Evolutionary conservation across 2,113 vertebrate species (phyloP).

Genomic region (Rattus norvegicus): GRCr8 NC_086028.1:53605501-53606000

Average conservation of each 20-base stretch:
- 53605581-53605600: neutral
- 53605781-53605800: neutral
- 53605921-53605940: neutral
- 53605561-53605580: slow-evolving; percentile 70
- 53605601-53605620: neutral
- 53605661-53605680: neutral
- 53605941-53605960: neutral
- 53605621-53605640: neutral
- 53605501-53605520: neutral
- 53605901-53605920: neutral
- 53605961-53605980: neutral
- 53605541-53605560: slow-evolving; percentile 23
- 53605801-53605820: neutral
- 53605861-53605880: neutral
- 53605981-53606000: neutral
- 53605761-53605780: neutral
- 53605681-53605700: neutral
- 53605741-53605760: neutral
- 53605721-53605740: neutral
- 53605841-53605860: neutral
- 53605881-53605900: neutral
- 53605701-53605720: neutral
- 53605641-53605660: neutral
- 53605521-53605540: neutral
- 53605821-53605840: neutral